Evolutionary conservation across 2,888 invertebrate species (phyloP), one percentile per base, ranked within the genome.

Genomic region (Chloromyia formosa): DNA sequence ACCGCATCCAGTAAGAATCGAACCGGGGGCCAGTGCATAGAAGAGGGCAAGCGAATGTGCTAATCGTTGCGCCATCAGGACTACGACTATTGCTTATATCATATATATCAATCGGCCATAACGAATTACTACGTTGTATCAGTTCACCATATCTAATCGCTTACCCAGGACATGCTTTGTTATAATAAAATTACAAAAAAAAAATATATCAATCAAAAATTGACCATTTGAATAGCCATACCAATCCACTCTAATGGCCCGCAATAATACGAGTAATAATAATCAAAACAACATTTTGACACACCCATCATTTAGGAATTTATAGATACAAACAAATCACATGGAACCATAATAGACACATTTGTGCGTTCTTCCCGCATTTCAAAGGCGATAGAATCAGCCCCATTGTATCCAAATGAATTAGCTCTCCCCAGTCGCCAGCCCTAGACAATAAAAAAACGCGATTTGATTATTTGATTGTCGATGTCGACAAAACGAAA

Each of bases 331-430:
- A 54, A 66, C 16, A 49, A 54, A 23, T 35, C n/a, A 20, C 69
- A 69, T 53, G 16, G 54, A 69, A 53, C 54, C 69, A 69, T 14
- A 69, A 69, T 69, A 54, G 54, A 69, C 16, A 54, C 27, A 54
- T 53, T 69, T 42, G 16, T 18, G 10, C 14, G 53, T 53, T 53
- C 53, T 4, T 16, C 16, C n/a, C 4, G 14, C 14, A 16, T 35
- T 35, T 4, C 53, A 12, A 5, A 53, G n/a, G 14, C 53, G 14
- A 53, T 16, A 16, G 16, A 53, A 14, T 4, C n/a, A 14, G 10
- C 5, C 53, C 53, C 14, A 14, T 9, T 14, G 10, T 12, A 12
- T 45, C 14, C 45, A 14, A 14, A 14, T 45, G 45, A 45, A 45
- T 12, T 45, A 14, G 14, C 9, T 45, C 14, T 12, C 45, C 3